Evolutionary conservation across 2,797 vertebrate genomes (phyloP).

Genomic region (Enteromius thamalakanensis): DNA sequence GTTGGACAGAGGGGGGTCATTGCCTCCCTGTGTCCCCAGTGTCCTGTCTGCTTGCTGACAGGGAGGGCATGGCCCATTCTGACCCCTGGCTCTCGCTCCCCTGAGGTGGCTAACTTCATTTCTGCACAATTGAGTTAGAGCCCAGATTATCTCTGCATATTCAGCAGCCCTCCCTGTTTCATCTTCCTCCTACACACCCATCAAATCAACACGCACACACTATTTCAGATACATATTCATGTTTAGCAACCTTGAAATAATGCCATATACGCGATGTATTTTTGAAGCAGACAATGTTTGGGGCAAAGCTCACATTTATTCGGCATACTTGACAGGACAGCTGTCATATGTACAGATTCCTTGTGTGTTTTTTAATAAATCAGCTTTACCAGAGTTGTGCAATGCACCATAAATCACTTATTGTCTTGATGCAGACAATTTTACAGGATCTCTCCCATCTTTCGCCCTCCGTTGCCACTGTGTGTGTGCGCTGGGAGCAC

Average conservation of each 20-base stretch:
- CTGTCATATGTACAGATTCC: constrained; percentile 80
- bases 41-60: constrained; percentile 33
- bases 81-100: constrained; percentile 58
- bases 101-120: constrained; percentile 69
- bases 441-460: constrained; percentile 74
- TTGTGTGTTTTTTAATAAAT: constrained; percentile 90
- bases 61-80: constrained; percentile 13
- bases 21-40: constrained; percentile 32
- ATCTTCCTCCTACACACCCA: constrained; percentile 59
- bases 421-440: constrained; percentile 77
- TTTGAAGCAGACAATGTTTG: constrained; percentile 12
- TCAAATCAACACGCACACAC: constrained; percentile 39
- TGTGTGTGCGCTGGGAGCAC: constrained; percentile 62
- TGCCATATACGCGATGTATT: not conserved
- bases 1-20: constrained; percentile 16
- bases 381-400: constrained; percentile 85
- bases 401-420: constrained; percentile 90
- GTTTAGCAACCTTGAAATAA: constrained; percentile 58
- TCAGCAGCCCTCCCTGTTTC: constrained; percentile 59
- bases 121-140: constrained; percentile 71
- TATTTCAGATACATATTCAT: constrained; percentile 46
- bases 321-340: constrained; percentile 49
- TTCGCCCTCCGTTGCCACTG: constrained; percentile 64
- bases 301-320: constrained; percentile 5
- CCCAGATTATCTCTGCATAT: constrained; percentile 71